Evolutionary conservation across 1,140 invertebrate species (phyloP), one percentile per base, ranked within the genome.

Genomic region (Dermatophagoides farinae): DNA sequence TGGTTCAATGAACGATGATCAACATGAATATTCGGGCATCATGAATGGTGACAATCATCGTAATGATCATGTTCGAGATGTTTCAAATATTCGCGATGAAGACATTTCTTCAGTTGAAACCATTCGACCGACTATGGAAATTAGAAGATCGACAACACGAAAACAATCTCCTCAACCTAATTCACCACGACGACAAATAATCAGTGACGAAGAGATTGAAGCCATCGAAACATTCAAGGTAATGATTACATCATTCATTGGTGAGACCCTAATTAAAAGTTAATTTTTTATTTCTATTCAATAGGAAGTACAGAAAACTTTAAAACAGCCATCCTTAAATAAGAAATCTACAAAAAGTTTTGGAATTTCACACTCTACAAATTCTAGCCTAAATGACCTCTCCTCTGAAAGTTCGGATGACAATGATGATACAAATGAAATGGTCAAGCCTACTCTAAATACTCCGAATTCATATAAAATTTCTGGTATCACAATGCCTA

Each of bases 341-440:
- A 51, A 51, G 23, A 51, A 18, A 51, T 51, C 49, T 2, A 4
- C 31, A 4, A 31, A 31, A 31, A 31, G 31, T 31, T 31, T 31
- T 8, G 31, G 31, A 23, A 49, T 18, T 47, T 5, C 1, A 60
- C n/a, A 60, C 1, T 1, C 22, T 10, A 6, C 20, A 22, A 37
- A 6, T 38, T 4, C 23, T 4, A 37, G n/a, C 4, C n/a, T 47
- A 31, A 51, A 25, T 38, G 25, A 47, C 23, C 49, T 37, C 37
- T 60, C 57, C 16, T 49, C 57, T 12, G 44, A 49, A 47, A 49
- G 43, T 49, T 60, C 57, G 14, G 57, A 47, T 37, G 31, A 50
- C n/a, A 43, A 60, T 39, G 57, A 60, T 31, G 44, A 47, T 54
- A 4, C 12, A 5, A 41, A 18, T 10, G 31, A 54, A 11, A n/a